A percentile compares a stretch with the other conserved stretches of the same genome.
phyloP scores from a whole-genome alignment of 2,113 vertebrate genomes.

The Rhinogobius similis region DNA sequence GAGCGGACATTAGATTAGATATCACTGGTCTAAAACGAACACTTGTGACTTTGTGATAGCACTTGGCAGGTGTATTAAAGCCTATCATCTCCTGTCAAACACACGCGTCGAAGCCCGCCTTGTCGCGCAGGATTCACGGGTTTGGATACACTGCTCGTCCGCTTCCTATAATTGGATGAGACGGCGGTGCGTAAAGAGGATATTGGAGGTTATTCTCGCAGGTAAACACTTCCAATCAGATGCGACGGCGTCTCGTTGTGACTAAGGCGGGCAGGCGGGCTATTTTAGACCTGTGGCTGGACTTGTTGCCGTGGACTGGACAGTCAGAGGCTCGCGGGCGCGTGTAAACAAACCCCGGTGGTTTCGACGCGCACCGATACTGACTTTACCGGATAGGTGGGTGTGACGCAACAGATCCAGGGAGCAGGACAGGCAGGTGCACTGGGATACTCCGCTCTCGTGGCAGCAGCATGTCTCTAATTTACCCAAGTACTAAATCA shows the following conservation, averaged over 20 bases:
- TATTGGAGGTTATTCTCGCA: slow-evolving; percentile 43
- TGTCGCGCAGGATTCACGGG: background rate
- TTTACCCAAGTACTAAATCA: background rate
- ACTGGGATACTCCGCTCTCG: background rate
- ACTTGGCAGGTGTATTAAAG: slow-evolving; percentile 7
- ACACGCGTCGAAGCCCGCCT: slow-evolving; percentile 3
- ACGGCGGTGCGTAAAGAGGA: slow-evolving; percentile 64
- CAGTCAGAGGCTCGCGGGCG: slow-evolving; percentile 3
- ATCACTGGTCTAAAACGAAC: slow-evolving; percentile 27
- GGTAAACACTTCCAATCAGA: slow-evolving; percentile 39
- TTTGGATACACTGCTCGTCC: background rate
- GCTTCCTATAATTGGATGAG: slow-evolving; percentile 61
- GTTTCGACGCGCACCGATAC: slow-evolving; percentile 78
- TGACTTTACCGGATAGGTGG: slow-evolving; percentile 65
- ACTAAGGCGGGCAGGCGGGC: slow-evolving; percentile 39
- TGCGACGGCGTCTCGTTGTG: slow-evolving; percentile 12
- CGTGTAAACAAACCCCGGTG: slow-evolving; percentile 43
- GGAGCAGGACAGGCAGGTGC: slow-evolving; percentile 46
- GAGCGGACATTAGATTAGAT: slow-evolving; percentile 28
- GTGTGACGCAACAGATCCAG: slow-evolving; percentile 69
- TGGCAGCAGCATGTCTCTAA: background rate
- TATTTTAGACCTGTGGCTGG: background rate
- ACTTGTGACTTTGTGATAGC: slow-evolving; percentile 67
- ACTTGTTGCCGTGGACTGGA: slow-evolving; percentile 2
- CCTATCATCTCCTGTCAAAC: slow-evolving; percentile 17